phyloP scores from a whole-genome alignment of 2,797 vertebrate genomes.

The Mormyrus proboscirostris region DNA sequence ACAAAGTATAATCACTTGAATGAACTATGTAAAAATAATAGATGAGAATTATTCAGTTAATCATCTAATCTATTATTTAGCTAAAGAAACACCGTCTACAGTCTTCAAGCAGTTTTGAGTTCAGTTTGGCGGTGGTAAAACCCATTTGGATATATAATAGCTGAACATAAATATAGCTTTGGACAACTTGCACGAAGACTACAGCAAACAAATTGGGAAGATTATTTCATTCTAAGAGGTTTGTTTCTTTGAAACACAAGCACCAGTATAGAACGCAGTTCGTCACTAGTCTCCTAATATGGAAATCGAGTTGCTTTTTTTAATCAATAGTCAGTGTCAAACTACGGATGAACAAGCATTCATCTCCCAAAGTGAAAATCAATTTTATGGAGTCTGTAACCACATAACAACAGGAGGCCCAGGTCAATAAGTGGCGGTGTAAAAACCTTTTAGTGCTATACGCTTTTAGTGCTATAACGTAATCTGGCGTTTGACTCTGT shows the following conservation, averaged over 20 bases:
- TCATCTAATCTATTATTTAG: not conserved
- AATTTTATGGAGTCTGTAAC: not conserved
- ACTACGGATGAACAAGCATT: conserved; percentile 7
- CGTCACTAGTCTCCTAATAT: conserved; percentile 12
- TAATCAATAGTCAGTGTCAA: conserved; percentile 15
- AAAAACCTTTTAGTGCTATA: not conserved
- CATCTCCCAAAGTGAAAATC: conserved; percentile 22
- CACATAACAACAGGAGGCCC: not conserved
- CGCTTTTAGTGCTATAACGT: not conserved
- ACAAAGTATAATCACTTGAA: not conserved
- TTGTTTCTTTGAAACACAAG: not conserved
- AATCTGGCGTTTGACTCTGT: not conserved
- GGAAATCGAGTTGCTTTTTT: conserved; percentile 14
- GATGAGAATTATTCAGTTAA: not conserved
- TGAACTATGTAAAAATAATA: not conserved
- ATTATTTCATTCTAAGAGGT: not conserved
- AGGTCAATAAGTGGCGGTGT: conserved; percentile 12
- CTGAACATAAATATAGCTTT: not conserved
- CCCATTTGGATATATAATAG: not conserved
- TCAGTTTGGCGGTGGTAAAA: not conserved
- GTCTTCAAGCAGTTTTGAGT: not conserved
- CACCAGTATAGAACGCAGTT: not conserved
- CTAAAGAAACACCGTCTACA: not conserved
- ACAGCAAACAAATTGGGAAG: not conserved
- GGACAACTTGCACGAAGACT: not conserved